Evolutionary conservation across 2,113 vertebrate species (phyloP), one percentile per base, ranked within the genome.

Genomic region (Trematocara zebra): DNA sequence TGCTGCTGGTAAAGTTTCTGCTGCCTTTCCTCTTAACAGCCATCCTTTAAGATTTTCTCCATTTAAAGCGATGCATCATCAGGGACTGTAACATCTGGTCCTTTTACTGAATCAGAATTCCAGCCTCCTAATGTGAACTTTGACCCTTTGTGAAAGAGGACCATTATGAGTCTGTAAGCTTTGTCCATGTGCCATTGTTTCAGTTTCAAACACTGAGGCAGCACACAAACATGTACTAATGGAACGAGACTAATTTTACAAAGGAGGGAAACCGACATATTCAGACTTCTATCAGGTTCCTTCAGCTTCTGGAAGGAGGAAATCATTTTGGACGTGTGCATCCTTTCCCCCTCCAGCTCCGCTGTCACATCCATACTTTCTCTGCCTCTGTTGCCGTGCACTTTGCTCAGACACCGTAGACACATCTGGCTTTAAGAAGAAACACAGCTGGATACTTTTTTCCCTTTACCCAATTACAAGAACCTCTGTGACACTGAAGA

Each of bases 1-100:
- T 17, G 26, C 26, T 17, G 26, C 56, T 59, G 56, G 26, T 2
- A 59, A 59, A 0, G 28, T 59, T 59, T 33, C 56, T 59, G 28
- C 56, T 33, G 33, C 33, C 33, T 59, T 59, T 59, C 28, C 56
- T 59, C 56, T 6, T 0, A 59, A 33, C 15, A 59, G 1, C 8
- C 15, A 1, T 59, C 28, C 56, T 59, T 18, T 59, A 33, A 33
- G 28, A 33, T 18, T 1, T 33, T 18, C 28, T 59, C 56, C 28
- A 33, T 2, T 33, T 5, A 59, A 59, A 59, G 28, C 56, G 9
- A 31, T 1, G 0, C 28, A 1, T 59, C 0, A 33, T 59, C 56
- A 59, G 56, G 28, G 15, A 33, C 56, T 59, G 5, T 33, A 2
- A 59, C 56, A 33, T 59, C 54, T 56, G 12, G 54, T 15, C 54